Conservation (phyloP, 2,113 vertebrate genomes). For the Cyanoderma ruficeps region DNA sequence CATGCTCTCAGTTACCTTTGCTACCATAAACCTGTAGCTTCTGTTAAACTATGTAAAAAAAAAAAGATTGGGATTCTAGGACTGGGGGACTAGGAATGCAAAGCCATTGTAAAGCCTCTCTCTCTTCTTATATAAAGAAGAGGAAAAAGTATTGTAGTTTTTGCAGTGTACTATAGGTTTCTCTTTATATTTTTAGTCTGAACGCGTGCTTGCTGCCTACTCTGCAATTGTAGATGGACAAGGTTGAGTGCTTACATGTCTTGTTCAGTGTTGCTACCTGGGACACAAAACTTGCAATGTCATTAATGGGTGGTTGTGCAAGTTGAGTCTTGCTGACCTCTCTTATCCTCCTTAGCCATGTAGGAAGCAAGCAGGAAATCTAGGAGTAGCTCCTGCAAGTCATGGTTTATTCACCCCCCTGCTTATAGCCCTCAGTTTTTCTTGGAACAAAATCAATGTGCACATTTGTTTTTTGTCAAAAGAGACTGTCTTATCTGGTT, state of each 20-base stretch:
- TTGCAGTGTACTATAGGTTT: not conserved
- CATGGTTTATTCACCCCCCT: not conserved
- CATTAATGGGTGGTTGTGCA: not conserved
- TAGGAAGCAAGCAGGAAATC: not conserved
- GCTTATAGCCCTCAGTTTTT: not conserved
- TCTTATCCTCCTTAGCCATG: not conserved
- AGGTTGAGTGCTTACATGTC: not conserved
- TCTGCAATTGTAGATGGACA: accelerated
- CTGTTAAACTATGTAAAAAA: not conserved
- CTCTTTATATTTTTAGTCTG: not conserved
- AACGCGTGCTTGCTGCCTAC: not conserved
- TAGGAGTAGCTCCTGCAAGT: not conserved
- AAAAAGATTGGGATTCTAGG: not conserved
- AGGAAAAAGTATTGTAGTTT: not conserved
- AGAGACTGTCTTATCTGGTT: not conserved
- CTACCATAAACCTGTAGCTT: not conserved
- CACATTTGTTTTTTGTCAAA: not conserved
- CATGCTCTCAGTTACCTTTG: not conserved
- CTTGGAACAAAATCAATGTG: not conserved
- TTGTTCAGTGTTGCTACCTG: not conserved
- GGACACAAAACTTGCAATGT: not conserved
- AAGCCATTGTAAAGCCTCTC: not conserved
- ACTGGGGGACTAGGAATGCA: not conserved
- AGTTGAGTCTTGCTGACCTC: not conserved
- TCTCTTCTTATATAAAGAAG: not conserved